These are phyloP conservation scores for Ptilonorhynchus violaceus DNA, from an alignment of 2,113 vertebrate genomes.

Conservation along the genomic window DNA sequence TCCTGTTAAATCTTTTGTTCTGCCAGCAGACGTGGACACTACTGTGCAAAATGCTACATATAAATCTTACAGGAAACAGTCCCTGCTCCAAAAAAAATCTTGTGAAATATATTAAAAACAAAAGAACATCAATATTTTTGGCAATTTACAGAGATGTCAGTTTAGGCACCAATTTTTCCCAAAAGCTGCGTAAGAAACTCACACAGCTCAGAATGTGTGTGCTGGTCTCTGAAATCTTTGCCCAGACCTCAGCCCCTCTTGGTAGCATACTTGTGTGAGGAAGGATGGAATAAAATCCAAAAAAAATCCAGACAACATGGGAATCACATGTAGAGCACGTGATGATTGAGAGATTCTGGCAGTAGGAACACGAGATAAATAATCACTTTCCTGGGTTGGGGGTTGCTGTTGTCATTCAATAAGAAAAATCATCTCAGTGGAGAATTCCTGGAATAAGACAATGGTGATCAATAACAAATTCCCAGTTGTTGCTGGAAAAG, in stretches of 20 bases:
- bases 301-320: neutral
- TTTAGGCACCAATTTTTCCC: neutral
- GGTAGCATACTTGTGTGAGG: too few species aligned
- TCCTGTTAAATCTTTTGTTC: neutral
- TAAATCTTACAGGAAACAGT: neutral
- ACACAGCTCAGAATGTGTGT: neutral
- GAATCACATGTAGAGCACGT: neutral
- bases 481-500: constrained; percentile 1
- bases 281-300: neutral
- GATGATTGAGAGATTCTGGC: neutral
- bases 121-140: neutral
- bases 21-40: neutral
- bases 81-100: neutral
- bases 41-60: neutral
- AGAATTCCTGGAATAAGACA: constrained; percentile 34
- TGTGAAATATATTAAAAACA: neutral
- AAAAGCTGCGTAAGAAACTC: neutral
- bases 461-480: neutral
- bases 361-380: neutral
- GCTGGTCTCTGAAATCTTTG: neutral
- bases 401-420: neutral
- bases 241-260: neutral
- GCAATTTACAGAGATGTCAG: neutral
- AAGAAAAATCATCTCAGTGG: neutral
- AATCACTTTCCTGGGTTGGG: neutral